Conservation (phyloP, 2,888 invertebrate species). For the Phalera bucephala region DNA sequence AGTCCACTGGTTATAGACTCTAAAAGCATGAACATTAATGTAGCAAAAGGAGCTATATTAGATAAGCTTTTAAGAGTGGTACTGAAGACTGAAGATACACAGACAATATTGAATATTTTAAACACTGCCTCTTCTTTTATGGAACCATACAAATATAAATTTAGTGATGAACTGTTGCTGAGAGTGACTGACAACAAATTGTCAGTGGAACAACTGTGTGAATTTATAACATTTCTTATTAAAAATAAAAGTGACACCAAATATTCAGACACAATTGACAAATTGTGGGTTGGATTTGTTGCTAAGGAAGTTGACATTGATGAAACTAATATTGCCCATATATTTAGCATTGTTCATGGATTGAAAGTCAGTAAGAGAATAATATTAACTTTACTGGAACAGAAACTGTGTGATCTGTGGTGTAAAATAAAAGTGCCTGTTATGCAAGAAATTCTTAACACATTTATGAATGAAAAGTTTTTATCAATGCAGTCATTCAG, state of each 20-base stretch:
- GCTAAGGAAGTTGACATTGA: conserved; percentile 82
- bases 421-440: conserved; percentile 71
- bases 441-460: conserved; percentile 74
- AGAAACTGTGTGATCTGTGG: conserved; percentile 82
- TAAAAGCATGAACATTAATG: conserved; percentile 50
- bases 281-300: conserved; percentile 86
- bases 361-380: conserved; percentile 84
- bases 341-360: conserved; percentile 82
- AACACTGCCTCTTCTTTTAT: conserved; percentile 63
- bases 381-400: conserved; percentile 82
- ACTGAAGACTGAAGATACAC: conserved; percentile 71
- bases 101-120: conserved; percentile 69
- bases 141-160: conserved; percentile 71
- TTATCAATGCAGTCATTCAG: conserved; percentile 65
- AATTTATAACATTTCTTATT: conserved; percentile 80
- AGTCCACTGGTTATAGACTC: conserved; percentile 38
- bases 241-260: conserved; percentile 67
- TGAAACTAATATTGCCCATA: conserved; percentile 78
- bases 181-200: conserved; percentile 84
- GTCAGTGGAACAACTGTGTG: conserved; percentile 82
- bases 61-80: conserved; percentile 72
- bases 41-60: conserved; percentile 73
- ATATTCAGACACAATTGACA: conserved; percentile 82
- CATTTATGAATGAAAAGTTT: conserved; percentile 63
- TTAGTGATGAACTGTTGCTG: conserved; percentile 85